Conservation (phyloP, 2,888 invertebrate genomes). For the Scrobipalpa costella region DNA sequence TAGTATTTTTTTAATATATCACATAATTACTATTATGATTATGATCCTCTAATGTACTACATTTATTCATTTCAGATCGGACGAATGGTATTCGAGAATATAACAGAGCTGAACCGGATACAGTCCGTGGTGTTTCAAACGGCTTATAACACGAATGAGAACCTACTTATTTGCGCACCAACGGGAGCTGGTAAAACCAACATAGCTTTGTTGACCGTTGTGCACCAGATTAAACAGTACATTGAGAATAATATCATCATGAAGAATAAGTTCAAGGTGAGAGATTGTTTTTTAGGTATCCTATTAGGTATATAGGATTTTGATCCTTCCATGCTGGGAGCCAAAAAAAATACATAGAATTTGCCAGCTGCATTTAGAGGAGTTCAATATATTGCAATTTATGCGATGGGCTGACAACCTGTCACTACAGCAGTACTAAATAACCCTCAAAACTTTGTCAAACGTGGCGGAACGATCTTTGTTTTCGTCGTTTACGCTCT, state of each 20-base stretch:
- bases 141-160: conserved; percentile 98
- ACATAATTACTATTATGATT: not conserved
- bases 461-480: no score
- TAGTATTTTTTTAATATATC: no score
- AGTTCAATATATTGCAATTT: no score
- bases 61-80: conserved; percentile 85
- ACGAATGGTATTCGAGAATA: conserved; percentile 93
- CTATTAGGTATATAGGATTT: no score
- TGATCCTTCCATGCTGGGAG: no score
- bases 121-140: conserved; percentile 97
- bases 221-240: conserved; percentile 94
- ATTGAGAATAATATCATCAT: conserved; percentile 90
- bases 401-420: no score
- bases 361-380: no score
- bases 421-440: no score
- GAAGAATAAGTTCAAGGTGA: conserved; percentile 95
- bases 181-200: conserved; percentile 99
- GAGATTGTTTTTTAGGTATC: no score
- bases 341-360: no score
- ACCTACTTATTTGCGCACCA: conserved; percentile 98
- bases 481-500: no score
- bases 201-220: conserved; percentile 95
- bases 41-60: not conserved
- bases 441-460: no score
- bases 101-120: conserved; percentile 93